Conservation (phyloP, 2,113 vertebrate species). For the Amazona vittata region DNA sequence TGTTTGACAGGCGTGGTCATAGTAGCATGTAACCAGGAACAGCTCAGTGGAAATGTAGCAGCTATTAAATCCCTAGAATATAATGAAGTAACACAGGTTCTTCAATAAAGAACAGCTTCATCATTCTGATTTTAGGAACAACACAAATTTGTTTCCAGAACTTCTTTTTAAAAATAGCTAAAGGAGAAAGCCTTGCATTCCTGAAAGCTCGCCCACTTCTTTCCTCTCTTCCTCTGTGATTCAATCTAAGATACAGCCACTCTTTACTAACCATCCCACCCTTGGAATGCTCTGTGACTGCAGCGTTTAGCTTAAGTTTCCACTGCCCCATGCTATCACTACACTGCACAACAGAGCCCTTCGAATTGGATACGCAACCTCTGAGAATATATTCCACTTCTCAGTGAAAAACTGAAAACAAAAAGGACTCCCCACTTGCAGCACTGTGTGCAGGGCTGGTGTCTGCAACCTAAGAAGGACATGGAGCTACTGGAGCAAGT, state of each 20-base stretch:
- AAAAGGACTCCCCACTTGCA: neutral
- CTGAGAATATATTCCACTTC: accelerated
- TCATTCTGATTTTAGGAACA: neutral
- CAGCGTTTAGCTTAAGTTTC: neutral
- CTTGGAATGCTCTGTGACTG: neutral
- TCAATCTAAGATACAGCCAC: neutral
- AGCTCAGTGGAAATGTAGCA: neutral
- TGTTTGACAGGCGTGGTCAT: neutral
- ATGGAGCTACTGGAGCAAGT: neutral
- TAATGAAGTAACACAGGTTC: neutral
- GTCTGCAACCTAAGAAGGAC: neutral
- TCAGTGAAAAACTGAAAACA: neutral
- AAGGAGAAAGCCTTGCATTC: neutral
- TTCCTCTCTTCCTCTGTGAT: neutral
- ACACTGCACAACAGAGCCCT: neutral
- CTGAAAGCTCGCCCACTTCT: neutral
- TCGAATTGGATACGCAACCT: neutral
- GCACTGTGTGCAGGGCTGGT: neutral
- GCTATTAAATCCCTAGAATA: neutral
- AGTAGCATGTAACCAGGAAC: neutral
- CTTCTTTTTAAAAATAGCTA: neutral
- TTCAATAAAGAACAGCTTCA: neutral
- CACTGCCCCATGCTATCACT: accelerated
- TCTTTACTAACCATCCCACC: neutral
- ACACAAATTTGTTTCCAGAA: neutral